Evolutionary conservation across 2,797 vertebrate genomes (phyloP).

Genomic region (Emydoidea blandingii): DNA sequence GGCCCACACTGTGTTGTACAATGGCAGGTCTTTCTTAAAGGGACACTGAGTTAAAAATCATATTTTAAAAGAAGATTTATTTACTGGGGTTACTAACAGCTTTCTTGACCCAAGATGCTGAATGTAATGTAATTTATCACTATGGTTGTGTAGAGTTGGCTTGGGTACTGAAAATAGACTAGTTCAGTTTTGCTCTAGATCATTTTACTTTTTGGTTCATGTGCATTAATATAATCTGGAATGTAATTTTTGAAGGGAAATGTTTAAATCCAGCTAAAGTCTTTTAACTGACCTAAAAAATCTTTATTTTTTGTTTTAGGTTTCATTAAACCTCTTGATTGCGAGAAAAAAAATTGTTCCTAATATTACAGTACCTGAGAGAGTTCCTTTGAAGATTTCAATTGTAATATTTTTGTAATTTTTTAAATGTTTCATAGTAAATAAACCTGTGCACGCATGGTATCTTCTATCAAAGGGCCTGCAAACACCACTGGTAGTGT

Average conservation of each 20-base stretch:
- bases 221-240: background rate
- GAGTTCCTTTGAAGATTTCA: background rate
- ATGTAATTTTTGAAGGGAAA: background rate
- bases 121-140: background rate
- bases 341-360: background rate
- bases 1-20: background rate
- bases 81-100: background rate
- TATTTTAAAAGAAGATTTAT: background rate
- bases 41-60: background rate
- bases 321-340: background rate
- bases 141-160: background rate
- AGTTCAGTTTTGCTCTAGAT: background rate
- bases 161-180: background rate
- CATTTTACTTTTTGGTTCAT: accelerated
- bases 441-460: accelerated
- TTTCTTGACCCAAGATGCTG: background rate
- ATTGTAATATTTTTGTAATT: background rate
- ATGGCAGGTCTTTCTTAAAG: background rate
- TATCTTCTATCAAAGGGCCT: background rate
- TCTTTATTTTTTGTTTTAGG: background rate
- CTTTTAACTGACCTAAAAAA: background rate
- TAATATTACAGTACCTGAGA: background rate
- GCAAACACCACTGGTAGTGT: background rate
- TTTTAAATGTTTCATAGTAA: background rate
- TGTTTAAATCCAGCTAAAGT: background rate